phyloP scores from a whole-genome alignment of 1,140 invertebrate species.

The Arctopsyche grandis region DNA sequence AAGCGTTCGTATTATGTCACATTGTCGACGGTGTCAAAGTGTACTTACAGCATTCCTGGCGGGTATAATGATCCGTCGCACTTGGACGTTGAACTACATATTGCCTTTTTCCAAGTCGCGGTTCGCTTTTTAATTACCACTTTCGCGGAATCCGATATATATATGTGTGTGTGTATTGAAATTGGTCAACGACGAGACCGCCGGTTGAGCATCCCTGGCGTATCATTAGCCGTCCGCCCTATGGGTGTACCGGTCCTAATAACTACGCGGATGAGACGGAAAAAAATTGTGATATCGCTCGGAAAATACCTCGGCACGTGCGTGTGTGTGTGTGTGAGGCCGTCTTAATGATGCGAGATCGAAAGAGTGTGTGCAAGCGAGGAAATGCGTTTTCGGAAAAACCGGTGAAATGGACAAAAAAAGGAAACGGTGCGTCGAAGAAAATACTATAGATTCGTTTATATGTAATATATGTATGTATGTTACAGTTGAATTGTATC shows the following conservation, averaged over 20 bases:
- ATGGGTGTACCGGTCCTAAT: slow-evolving; percentile 44
- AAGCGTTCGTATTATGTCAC: slow-evolving; percentile 18
- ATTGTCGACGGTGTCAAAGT: not conserved
- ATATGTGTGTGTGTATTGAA: no score
- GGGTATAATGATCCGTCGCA: slow-evolving; percentile 12
- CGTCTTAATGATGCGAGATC: slow-evolving; percentile 35
- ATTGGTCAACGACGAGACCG: not conserved
- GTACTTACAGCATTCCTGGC: not conserved
- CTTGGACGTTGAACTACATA: slow-evolving; percentile 24
- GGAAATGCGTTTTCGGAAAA: slow-evolving; percentile 24
- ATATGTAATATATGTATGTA: no score
- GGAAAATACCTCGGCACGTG: slow-evolving; percentile 38
- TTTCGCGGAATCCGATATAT: not conserved
- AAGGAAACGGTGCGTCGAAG: not conserved
- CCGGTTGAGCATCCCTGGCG: not conserved
- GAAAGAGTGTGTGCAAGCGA: slow-evolving; percentile 4
- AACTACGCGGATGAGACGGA: slow-evolving; percentile 43
- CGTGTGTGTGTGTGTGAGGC: slow-evolving; percentile 38
- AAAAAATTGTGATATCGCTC: slow-evolving; percentile 45
- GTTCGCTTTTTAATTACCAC: not conserved
- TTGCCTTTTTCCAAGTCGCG: slow-evolving; percentile 8
- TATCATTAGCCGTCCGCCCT: slow-evolving; percentile 42
- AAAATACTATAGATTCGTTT: not conserved
- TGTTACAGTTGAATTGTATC: no score
- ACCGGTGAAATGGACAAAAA: not conserved